These are phyloP conservation scores for Dendrocopos noguchii DNA, from an alignment of 2,113 vertebrate species.

Conservation along the genomic window DNA sequence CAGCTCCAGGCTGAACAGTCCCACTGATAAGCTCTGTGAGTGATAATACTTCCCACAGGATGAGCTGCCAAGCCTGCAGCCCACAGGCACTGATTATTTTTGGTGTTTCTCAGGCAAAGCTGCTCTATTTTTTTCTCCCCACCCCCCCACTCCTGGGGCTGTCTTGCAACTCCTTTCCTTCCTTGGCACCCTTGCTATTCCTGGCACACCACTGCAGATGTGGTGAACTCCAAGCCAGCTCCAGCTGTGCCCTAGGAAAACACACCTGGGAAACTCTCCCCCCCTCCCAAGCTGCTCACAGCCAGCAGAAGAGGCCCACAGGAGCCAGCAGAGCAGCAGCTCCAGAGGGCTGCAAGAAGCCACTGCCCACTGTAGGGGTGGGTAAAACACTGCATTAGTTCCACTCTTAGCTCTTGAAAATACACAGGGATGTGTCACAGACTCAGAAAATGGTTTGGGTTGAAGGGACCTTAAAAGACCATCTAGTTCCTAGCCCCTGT, in stretches of 20 bases:
- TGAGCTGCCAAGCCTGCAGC: too few species aligned
- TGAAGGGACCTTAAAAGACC: too few species aligned
- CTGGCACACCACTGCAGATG: not conserved
- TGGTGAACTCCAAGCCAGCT: not conserved
- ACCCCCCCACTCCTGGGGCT: not conserved
- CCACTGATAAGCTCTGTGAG: too few species aligned
- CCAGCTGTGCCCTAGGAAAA: not conserved
- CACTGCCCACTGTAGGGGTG: not conserved
- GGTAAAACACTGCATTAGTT: not conserved
- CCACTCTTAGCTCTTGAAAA: not conserved
- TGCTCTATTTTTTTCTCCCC: not conserved
- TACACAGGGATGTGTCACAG: not conserved
- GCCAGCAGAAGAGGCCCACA: not conserved
- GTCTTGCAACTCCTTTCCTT: not conserved
- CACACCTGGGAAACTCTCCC: not conserved
- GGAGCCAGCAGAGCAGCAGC: too few species aligned
- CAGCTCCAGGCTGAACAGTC: too few species aligned
- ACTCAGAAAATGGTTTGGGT: too few species aligned
- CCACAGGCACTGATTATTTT: not conserved
- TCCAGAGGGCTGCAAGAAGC: not conserved
- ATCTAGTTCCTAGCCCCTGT: too few species aligned
- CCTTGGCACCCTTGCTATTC: not conserved
- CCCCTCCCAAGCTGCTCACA: rapidly evolving
- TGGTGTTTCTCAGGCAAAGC: not conserved
- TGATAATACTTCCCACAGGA: too few species aligned